A percentile compares a stretch with the other conserved stretches of the same genome.
phyloP scores from a whole-genome alignment of 2,113 vertebrate genomes.

The Leucopternis melanops region DNA sequence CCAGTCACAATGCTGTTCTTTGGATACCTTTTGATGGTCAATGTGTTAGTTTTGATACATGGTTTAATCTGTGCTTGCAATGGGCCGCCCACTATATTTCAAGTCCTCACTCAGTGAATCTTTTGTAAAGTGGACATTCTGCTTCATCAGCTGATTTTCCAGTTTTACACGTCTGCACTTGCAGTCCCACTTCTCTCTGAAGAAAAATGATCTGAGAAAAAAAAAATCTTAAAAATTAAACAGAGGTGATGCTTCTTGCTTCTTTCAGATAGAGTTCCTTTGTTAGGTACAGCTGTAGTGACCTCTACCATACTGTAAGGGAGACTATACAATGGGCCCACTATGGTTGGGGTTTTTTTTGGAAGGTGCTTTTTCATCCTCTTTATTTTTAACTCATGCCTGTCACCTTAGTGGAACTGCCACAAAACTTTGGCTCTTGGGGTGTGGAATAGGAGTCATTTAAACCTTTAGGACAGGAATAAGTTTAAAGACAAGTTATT shows the following conservation, averaged over 20 bases:
- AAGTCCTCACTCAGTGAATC: constrained; percentile 2
- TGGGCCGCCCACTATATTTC: not conserved
- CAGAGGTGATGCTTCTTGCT: not conserved
- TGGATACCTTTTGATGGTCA: not conserved
- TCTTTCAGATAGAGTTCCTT: not conserved
- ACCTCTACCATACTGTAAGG: not conserved
- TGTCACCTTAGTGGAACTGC: not conserved
- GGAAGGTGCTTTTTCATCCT: not conserved
- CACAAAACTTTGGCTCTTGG: not conserved
- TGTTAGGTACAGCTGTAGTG: not conserved
- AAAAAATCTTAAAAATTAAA: not conserved
- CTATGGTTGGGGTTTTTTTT: not conserved
- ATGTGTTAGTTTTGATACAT: constrained; percentile 39
- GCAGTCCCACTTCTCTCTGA: not conserved
- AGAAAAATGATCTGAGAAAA: not conserved
- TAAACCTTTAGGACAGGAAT: not conserved
- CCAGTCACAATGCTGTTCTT: not conserved
- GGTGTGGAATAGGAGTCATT: not conserved
- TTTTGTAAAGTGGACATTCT: not conserved
- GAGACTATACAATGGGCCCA: not conserved
- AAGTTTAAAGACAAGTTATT: not conserved
- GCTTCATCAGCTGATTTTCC: constrained; percentile 25
- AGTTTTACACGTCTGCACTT: not conserved
- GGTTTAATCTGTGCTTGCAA: constrained; percentile 5
- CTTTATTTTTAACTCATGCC: not conserved